These are phyloP conservation scores for Catharus fuscescens DNA, from an alignment of 2,113 vertebrate species.

Conservation along the genomic window DNA sequence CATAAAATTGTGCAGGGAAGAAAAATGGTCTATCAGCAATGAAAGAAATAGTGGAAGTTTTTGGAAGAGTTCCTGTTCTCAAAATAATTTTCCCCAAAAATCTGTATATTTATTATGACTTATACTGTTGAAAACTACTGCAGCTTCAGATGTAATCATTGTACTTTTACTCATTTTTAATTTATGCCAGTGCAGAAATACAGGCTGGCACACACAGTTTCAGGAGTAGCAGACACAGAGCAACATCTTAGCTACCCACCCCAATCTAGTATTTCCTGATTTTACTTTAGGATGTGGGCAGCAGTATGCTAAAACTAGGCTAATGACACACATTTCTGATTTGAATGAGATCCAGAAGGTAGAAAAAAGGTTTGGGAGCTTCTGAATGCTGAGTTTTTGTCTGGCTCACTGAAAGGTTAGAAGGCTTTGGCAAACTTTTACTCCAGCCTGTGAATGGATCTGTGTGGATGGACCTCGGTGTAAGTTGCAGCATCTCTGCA, in stretches of 20 bases:
- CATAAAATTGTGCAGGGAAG: not conserved
- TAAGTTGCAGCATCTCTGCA: not conserved
- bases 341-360: not conserved
- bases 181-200: not conserved
- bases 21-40: conserved; percentile 13
- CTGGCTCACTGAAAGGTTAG: not conserved
- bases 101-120: not conserved
- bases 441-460: not conserved
- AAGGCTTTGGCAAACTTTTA: not conserved
- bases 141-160: not conserved
- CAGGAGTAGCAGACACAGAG: not conserved
- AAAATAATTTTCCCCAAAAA: not conserved
- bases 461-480: not conserved
- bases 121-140: not conserved
- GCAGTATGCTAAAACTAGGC: not conserved
- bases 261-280: not conserved
- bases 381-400: not conserved
- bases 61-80: conserved; percentile 3
- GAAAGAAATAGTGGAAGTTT: conserved; percentile 35
- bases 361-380: not conserved
- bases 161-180: not conserved
- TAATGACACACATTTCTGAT: not conserved
- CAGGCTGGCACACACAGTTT: not conserved
- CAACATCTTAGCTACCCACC: not conserved
- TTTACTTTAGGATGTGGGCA: not conserved